Evolutionary conservation across 2,113 vertebrate genomes (phyloP).

Genomic region (Athene noctua): DNA sequence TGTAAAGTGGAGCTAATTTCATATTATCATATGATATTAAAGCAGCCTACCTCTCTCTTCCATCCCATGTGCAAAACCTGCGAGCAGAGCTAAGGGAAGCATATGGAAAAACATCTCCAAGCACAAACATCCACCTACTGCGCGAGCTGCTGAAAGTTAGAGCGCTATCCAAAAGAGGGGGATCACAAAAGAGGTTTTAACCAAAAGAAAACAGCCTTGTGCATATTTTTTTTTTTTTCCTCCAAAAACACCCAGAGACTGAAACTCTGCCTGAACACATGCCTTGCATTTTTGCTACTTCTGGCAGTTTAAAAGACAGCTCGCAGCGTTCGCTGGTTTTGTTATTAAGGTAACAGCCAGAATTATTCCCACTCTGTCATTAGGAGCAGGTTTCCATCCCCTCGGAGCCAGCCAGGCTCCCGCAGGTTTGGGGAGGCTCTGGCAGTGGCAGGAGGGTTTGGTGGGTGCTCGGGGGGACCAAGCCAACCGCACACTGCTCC

Average conservation of each 20-base stretch:
- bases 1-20: slow-evolving; percentile 7
- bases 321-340: accelerated
- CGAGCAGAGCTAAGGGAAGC: not conserved
- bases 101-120: slow-evolving; percentile 36
- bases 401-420: not conserved
- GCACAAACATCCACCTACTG: slow-evolving; percentile 39
- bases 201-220: not conserved
- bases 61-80: not conserved
- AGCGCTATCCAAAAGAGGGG: not conserved
- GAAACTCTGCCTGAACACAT: not conserved
- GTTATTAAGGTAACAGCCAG: not conserved
- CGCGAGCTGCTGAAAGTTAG: not conserved
- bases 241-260: not conserved
- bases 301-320: not conserved
- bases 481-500: not conserved
- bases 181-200: slow-evolving; percentile 4
- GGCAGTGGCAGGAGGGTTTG: not conserved
- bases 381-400: not conserved
- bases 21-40: not conserved
- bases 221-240: not conserved
- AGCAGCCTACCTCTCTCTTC: slow-evolving; percentile 22
- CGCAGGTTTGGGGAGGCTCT: not conserved
- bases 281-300: not conserved
- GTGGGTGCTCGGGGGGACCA: not conserved
- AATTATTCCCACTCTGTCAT: not conserved